Conservation (phyloP, 2,888 invertebrate species). For the Leucoma salicis region DNA sequence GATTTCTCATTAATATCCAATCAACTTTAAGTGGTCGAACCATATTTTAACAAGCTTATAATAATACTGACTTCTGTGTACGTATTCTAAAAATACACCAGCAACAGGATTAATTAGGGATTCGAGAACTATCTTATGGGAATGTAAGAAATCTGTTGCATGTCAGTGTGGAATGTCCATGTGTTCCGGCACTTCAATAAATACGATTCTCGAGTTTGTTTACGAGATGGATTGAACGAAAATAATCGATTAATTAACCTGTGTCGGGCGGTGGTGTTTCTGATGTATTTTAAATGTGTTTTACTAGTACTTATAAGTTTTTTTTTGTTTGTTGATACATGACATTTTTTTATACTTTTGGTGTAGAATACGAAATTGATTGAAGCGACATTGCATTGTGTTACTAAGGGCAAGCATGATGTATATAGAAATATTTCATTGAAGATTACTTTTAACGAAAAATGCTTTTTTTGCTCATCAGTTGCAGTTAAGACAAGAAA, state of each 20-base stretch:
- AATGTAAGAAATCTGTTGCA: conserved; percentile 35
- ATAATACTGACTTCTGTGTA: conserved; percentile 26
- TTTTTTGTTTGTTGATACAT: too few relatives aligned
- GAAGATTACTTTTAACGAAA: too few relatives aligned
- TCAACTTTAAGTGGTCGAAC: conserved; percentile 33
- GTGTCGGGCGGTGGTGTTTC: background rate
- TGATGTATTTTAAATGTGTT: too few relatives aligned
- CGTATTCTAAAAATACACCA: conserved; percentile 42
- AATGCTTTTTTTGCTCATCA: too few relatives aligned
- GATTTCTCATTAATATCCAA: conserved; percentile 40
- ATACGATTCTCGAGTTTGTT: conserved; percentile 19
- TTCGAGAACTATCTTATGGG: conserved; percentile 25
- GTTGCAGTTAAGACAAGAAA: too few relatives aligned
- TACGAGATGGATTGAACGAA: conserved; percentile 19
- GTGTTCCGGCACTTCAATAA: conserved; percentile 28
- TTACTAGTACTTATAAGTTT: too few relatives aligned
- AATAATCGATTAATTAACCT: conserved; percentile 26
- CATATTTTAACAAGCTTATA: conserved; percentile 37
- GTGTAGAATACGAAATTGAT: too few relatives aligned
- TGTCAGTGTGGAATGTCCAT: conserved; percentile 35
- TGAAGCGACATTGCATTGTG: too few relatives aligned
- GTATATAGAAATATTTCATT: too few relatives aligned
- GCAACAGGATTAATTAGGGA: conserved; percentile 29
- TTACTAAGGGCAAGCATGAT: too few relatives aligned
- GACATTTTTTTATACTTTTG: too few relatives aligned